Percentiles rank a stretch among this genome's conserved stretches.
These are phyloP conservation scores for Amphibalanus amphitrite DNA, from an alignment of 1,140 invertebrate species.

Conservation along the genomic window DNA sequence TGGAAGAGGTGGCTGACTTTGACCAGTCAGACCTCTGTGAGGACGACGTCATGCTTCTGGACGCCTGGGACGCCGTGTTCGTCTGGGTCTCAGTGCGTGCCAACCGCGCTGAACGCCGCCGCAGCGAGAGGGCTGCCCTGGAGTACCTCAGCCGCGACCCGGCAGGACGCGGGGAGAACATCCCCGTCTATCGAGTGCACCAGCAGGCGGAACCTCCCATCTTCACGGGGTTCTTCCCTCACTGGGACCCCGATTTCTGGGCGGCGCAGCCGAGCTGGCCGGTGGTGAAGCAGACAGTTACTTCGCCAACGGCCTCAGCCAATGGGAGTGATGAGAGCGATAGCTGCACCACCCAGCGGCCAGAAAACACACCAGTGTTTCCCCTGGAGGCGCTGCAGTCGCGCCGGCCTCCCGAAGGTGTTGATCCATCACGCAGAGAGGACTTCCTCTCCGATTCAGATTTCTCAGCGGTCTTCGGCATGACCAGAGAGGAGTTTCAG, in stretches of 20 bases:
- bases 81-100: slow-evolving; percentile 63
- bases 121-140: slow-evolving; percentile 35
- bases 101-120: slow-evolving; percentile 36
- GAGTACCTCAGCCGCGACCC: slow-evolving; percentile 47
- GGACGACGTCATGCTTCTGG: slow-evolving; percentile 71
- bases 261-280: background rate
- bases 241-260: slow-evolving; percentile 64
- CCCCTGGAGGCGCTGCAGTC: background rate
- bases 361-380: background rate
- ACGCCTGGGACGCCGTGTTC: slow-evolving; percentile 59
- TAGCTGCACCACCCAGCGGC: too few relatives aligned
- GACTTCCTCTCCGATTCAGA: background rate
- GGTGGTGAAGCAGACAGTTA: background rate
- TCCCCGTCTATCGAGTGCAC: slow-evolving; percentile 54
- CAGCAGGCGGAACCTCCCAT: slow-evolving; percentile 72
- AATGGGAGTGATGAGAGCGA: background rate
- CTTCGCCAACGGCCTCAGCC: too few relatives aligned
- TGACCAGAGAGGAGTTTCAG: slow-evolving; percentile 30
- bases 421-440: background rate
- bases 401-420: background rate
- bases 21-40: slow-evolving; percentile 56
- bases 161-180: slow-evolving; percentile 50
- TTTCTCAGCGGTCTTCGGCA: background rate
- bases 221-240: slow-evolving; percentile 80
- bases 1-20: slow-evolving; percentile 68